phyloP scores from a whole-genome alignment of 2,113 vertebrate genomes.

The Xenopus laevis region DNA sequence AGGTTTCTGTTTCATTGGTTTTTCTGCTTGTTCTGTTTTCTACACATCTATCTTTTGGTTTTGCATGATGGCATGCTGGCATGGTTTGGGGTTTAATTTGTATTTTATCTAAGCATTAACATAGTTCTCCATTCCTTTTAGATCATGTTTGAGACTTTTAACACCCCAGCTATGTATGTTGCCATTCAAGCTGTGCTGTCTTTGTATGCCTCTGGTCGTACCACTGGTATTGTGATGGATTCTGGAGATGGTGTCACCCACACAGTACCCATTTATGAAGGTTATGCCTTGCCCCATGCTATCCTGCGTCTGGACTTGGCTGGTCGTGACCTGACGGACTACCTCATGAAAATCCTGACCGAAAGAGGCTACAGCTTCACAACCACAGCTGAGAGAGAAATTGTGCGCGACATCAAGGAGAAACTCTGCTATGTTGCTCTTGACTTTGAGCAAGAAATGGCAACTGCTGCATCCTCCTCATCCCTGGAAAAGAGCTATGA shows the following conservation, averaged over 20 bases:
- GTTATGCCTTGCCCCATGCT: constrained; percentile 90
- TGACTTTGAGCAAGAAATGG: constrained; percentile 98
- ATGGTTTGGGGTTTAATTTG: constrained; percentile 55
- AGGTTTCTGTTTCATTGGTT: constrained; percentile 64
- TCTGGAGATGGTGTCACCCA: constrained; percentile 99
- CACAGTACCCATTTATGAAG: constrained; percentile 98
- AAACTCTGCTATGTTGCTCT: constrained; percentile 94
- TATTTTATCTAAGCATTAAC: constrained; percentile 50
- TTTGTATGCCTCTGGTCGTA: constrained; percentile 97
- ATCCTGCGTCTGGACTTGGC: constrained; percentile 98
- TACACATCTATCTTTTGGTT: constrained; percentile 48
- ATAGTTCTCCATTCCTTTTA: constrained; percentile 48
- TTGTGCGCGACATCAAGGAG: constrained; percentile 97
- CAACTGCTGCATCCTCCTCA: constrained; percentile 89
- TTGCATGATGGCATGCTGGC: constrained; percentile 63
- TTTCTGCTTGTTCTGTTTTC: constrained; percentile 59
- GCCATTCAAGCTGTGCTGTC: constrained; percentile 98
- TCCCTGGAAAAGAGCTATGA: constrained; percentile 99
- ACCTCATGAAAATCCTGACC: constrained; percentile 99
- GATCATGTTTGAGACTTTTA: constrained; percentile 99
- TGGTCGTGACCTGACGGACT: constrained; percentile 98
- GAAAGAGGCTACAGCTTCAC: constrained; percentile 98
- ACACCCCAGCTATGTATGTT: constrained; percentile 98
- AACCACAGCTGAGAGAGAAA: constrained; percentile 96
- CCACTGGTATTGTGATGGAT: constrained; percentile 98